These are phyloP conservation scores for Agriopis aurantiaria DNA, from an alignment of 2,888 invertebrate genomes.

Conservation along the genomic window DNA sequence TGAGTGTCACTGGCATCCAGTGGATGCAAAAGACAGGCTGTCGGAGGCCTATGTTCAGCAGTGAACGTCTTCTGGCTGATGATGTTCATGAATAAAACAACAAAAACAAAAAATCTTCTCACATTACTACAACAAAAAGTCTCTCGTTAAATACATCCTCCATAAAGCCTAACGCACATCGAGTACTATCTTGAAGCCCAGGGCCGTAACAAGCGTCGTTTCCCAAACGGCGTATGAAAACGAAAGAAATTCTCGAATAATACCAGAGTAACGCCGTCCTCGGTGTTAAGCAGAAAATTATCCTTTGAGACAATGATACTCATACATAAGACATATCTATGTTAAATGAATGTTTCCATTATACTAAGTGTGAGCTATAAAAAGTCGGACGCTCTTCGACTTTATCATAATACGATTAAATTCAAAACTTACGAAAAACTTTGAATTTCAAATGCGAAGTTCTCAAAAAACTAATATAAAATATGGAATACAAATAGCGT, in stretches of 20 bases:
- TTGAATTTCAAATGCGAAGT: too few relatives aligned
- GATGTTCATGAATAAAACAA: background rate
- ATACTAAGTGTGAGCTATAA: background rate
- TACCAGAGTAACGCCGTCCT: constrained; percentile 58
- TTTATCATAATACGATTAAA: too few relatives aligned
- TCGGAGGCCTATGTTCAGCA: too few relatives aligned
- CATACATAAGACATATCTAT: constrained; percentile 22
- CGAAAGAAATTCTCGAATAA: constrained; percentile 54
- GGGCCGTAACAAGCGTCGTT: constrained; percentile 48
- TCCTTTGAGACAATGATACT: constrained; percentile 62
- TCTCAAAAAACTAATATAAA: too few relatives aligned
- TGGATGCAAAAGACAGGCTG: too few relatives aligned
- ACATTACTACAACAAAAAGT: background rate
- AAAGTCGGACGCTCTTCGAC: background rate
- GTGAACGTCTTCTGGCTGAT: too few relatives aligned
- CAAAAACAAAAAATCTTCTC: too few relatives aligned
- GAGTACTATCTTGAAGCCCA: constrained; percentile 46
- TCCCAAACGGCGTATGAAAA: constrained; percentile 46
- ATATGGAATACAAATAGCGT: too few relatives aligned
- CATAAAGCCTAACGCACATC: background rate
- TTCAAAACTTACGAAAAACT: too few relatives aligned
- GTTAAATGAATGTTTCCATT: constrained; percentile 5
- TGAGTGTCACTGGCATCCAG: too few relatives aligned
- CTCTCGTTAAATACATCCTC: background rate
- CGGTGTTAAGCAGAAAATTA: constrained; percentile 62